These are phyloP conservation scores for Xiphophorus birchmanni DNA, from an alignment of 2,797 vertebrate genomes.

Conservation along the genomic window DNA sequence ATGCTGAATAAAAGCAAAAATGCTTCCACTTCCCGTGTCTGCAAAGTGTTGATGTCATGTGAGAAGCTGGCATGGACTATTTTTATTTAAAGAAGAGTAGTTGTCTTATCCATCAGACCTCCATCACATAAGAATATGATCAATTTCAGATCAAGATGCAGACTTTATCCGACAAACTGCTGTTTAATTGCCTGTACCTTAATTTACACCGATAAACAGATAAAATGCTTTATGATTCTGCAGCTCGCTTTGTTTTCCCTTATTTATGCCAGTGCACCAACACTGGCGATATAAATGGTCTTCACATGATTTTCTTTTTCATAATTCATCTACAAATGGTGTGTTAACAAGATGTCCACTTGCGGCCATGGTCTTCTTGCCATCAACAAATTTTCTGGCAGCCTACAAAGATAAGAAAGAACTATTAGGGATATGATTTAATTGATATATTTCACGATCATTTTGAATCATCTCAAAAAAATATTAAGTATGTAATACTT, in stretches of 20 bases:
- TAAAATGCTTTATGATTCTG: slow-evolving; percentile 27
- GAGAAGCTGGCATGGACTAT: slow-evolving; percentile 8
- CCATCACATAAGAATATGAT: slow-evolving; percentile 1
- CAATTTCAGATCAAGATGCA: slow-evolving; percentile 12
- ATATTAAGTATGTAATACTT: not conserved
- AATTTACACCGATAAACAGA: slow-evolving; percentile 80
- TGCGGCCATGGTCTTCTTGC: slow-evolving; percentile 91
- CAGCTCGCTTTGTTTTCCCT: slow-evolving; percentile 22
- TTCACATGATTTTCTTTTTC: slow-evolving; percentile 51
- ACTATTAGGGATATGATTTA: not conserved
- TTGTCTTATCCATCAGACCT: not conserved
- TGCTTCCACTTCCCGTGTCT: not conserved
- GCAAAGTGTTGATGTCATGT: not conserved
- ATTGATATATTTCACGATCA: not conserved
- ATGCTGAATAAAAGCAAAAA: not conserved
- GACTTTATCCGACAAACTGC: slow-evolving; percentile 18
- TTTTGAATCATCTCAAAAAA: not conserved
- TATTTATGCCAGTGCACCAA: slow-evolving; percentile 31
- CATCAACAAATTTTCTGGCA: slow-evolving; percentile 88
- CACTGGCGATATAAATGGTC: slow-evolving; percentile 30
- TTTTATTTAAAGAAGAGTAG: slow-evolving; percentile 5
- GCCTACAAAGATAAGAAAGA: slow-evolving; percentile 76
- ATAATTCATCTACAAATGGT: slow-evolving; percentile 91
- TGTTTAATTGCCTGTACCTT: slow-evolving; percentile 57
- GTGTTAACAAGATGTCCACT: slow-evolving; percentile 86